Evolutionary conservation across 2,888 invertebrate genomes (phyloP), one percentile per base, ranked within the genome.

Genomic region (Papilio elwesi): DNA sequence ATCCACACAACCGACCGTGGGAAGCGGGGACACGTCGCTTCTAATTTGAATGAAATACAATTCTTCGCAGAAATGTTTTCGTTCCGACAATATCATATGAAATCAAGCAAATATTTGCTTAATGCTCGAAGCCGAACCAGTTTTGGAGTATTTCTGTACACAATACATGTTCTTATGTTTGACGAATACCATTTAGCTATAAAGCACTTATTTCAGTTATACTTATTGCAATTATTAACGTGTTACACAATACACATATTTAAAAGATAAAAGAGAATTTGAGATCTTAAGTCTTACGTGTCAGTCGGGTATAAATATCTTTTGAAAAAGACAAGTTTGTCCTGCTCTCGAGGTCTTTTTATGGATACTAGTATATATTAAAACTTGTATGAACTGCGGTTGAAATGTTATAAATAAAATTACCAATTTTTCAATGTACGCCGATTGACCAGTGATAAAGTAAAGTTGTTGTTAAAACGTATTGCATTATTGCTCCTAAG

Each of bases 41-140:
- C 38, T 59, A 38, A 59, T 9, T 59, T 38, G n/a, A n/a, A 59
- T 53, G 26, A 48, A 62, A 51, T 51, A n/a, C 36, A 38, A 59
- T 59, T 38, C 59, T 38, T 59, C 59, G 38, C 59, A 38, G 38
- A 59, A 38, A 59, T 59, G 13, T 59, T 59, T 59, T 59, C 59
- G 36, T 59, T 59, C 38, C 59, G 59, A 59, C 38, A 59, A 59
- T 38, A 38, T 57, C 15, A 12, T 10, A 59, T 12, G 36, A 36
- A 9, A 59, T 59, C 59, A 38, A 16, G 11, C 49, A 62, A 69
- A 62, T 62, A 69, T 62, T 62, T n/a, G 51, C 7, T 16, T 55
- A 55, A 67, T 10, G 43, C 36, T 16, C 16, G 43, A 43, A 5
- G 26, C 16, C 53, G 16, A 53, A 55, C 16, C 43, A 4, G 16